Base-by-base conservation (phyloP, 2,888 invertebrate genomes). In the Chalcosyrphus nemorum region DNA sequence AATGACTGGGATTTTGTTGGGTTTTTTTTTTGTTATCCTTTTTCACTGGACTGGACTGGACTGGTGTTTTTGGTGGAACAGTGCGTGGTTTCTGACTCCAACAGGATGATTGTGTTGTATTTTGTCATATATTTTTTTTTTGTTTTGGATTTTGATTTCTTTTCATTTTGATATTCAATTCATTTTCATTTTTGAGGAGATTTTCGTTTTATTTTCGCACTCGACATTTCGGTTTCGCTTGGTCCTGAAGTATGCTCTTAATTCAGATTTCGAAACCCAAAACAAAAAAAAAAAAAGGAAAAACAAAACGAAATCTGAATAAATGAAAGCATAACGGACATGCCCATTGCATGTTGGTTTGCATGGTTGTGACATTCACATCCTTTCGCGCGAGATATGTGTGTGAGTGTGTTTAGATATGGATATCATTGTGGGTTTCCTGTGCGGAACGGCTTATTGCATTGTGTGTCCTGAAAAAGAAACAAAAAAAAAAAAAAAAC, bases 381-480 rank as follows among this genome's bases (percentile, higher is more conserved):
- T 72, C 32, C 35, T n/a, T 47, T 24, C 24, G 11, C 45, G 35
- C n/a, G n/a, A n/a, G n/a, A n/a, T n/a, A 24, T 27, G 35, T 47
- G 47, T 63, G 61, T 52, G 61, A 27, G 29, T 70, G 15, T 24
- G 56, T 61, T 72, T 61, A 77, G 77, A 82, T 72, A 74, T 82
- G 78, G 81, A 78, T 78, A 78, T 68, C 68, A 78, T 68, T 78
- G 72, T 82, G 66, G 82, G 54, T 72, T 82, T 82, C 82, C 77
- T 65, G 45, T 82, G 77, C 61, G 56, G 72, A 82, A 77, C 59
- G 78, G 82, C 72, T 82, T 82, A 82, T 82, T 82, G 72, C 78
- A 82, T 78, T 78, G 78, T 78, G 72, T 82, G 63, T 82, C 72
- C 82, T 41, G 56, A 19, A 59, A 66, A 66, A 41, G 45, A 54